A percentile compares a stretch with the other conserved stretches of the same genome.
Evolutionary conservation across 1,140 invertebrate genomes (phyloP).

Genomic region (Drosophila quadrilineata): DNA sequence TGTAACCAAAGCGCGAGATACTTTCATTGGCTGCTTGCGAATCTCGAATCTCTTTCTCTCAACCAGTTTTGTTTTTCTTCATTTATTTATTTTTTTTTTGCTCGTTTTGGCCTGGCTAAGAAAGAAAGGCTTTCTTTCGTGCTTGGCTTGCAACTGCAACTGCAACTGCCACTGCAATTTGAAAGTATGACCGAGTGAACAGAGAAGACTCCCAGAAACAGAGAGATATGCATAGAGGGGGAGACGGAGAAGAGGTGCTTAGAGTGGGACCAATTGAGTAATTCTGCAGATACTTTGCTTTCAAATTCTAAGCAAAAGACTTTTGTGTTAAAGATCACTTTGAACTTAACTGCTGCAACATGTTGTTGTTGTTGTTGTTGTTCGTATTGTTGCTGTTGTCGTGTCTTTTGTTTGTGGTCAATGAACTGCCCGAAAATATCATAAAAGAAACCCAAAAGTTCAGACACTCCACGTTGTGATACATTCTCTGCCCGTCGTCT

Average conservation of each 20-base stretch:
- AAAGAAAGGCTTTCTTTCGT: constrained; percentile 75
- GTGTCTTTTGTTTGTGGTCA: constrained; percentile 68
- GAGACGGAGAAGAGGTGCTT: no score
- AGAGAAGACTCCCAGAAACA: background rate
- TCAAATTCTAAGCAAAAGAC: constrained; percentile 41
- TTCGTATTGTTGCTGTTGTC: no score
- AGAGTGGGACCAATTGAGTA: constrained; percentile 42
- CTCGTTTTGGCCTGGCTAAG: constrained; percentile 46
- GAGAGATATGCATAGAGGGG: background rate
- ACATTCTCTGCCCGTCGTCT: constrained; percentile 64
- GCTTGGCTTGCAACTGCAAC: constrained; percentile 37
- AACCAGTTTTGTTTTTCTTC: constrained; percentile 71
- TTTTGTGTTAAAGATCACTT: constrained; percentile 71
- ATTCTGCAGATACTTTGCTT: constrained; percentile 36
- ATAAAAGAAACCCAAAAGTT: constrained; percentile 76
- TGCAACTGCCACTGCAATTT: constrained; percentile 61
- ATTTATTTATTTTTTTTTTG: no score
- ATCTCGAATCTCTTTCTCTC: constrained; percentile 64
- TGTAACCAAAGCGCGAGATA: constrained; percentile 56
- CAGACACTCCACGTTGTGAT: constrained; percentile 53
- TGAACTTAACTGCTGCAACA: constrained; percentile 22
- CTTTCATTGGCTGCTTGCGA: constrained; percentile 61
- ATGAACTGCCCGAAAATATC: constrained; percentile 71
- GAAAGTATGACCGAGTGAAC: constrained; percentile 74
- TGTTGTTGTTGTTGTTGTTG: background rate